Evolutionary conservation across 2,888 invertebrate species (phyloP).

Genomic region (Alentia gelatinosa): DNA sequence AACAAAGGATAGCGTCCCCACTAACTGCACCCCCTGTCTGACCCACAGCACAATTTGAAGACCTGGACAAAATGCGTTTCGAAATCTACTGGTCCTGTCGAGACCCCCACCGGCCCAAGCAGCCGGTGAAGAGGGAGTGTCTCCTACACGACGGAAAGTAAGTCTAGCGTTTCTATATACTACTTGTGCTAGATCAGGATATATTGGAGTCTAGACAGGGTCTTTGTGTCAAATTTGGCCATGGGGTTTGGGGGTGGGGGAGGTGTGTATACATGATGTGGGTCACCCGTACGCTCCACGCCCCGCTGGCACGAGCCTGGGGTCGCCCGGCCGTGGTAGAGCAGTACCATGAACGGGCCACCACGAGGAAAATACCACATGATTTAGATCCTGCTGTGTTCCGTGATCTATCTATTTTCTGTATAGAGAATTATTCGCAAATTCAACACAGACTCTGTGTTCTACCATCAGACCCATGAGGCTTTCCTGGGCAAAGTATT

Average conservation of each 20-base stretch:
- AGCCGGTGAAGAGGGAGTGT: background rate
- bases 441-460: too few relatives aligned
- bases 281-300: too few relatives aligned
- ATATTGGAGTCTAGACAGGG: background rate
- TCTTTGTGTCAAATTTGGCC: background rate
- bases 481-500: too few relatives aligned
- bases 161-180: background rate
- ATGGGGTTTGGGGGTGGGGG: background rate
- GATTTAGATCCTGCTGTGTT: too few relatives aligned
- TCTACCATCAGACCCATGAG: too few relatives aligned
- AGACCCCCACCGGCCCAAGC: background rate
- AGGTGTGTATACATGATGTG: too few relatives aligned
- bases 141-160: background rate
- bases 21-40: background rate
- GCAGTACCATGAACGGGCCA: background rate
- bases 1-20: background rate
- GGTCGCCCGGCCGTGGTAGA: background rate
- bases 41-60: background rate
- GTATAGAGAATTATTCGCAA: too few relatives aligned
- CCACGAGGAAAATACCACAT: too few relatives aligned
- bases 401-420: too few relatives aligned
- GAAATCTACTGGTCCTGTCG: conserved; percentile 19
- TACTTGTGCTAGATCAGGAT: background rate
- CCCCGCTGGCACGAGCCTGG: too few relatives aligned
- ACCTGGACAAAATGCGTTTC: background rate